Conservation (phyloP, 2,113 vertebrate species). For the Cavia porcellus region DNA sequence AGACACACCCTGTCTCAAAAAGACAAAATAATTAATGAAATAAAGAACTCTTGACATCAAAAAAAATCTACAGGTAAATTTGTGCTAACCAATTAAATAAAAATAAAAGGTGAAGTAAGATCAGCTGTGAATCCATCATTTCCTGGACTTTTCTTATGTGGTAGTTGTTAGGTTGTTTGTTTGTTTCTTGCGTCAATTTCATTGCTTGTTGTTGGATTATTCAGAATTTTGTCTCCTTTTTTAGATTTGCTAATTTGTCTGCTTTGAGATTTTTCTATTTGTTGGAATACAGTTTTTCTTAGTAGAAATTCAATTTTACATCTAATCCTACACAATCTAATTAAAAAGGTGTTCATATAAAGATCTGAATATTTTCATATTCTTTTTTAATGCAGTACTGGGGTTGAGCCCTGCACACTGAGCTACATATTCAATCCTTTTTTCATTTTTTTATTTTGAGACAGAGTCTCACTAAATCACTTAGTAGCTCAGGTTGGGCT, state of each 20-base stretch:
- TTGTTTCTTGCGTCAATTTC: background rate
- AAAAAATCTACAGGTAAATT: conserved; percentile 45
- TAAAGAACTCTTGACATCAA: background rate
- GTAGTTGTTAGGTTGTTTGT: background rate
- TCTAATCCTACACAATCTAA: background rate
- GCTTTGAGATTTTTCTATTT: background rate
- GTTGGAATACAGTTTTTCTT: background rate
- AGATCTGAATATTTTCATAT: background rate
- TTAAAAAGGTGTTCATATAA: background rate
- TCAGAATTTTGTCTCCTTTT: background rate
- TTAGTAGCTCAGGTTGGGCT: background rate
- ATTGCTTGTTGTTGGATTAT: background rate
- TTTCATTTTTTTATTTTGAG: background rate
- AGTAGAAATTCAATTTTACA: background rate
- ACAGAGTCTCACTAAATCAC: background rate
- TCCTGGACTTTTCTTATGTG: background rate
- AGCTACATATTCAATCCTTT: background rate
- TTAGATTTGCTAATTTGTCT: background rate
- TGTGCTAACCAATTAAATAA: background rate
- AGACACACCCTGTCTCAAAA: no score
- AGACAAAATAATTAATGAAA: background rate
- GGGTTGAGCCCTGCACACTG: background rate
- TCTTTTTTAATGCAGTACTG: background rate
- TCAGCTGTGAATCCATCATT: background rate
- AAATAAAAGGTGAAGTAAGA: background rate